Base-by-base conservation (phyloP, 1,140 invertebrate species). In the Pteromalus puparum region DNA sequence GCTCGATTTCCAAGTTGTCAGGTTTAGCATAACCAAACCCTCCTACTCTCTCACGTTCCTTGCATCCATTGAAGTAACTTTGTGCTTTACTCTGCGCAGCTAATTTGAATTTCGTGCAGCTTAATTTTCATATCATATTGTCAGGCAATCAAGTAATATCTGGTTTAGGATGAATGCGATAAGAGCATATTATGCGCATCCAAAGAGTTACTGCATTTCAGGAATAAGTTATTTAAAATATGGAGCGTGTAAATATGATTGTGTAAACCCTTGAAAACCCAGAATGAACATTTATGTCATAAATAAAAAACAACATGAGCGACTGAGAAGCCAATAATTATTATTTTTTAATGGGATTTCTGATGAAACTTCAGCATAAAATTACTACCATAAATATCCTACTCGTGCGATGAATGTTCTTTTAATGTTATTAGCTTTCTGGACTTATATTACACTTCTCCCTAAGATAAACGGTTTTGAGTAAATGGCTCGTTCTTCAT, bases 401-500 rank as follows among this genome's bases (percentile, higher is more conserved):
- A 61, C 9, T 18, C 7, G 46, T 6, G 34, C 38, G 34, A 68
- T 70, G 21, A 68, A 82, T 82, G 81, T 76, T 83, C 38, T 77
- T 67, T 65, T 68, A 77, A 83, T 70, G 13, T 42, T 82, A 82
- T 75, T 82, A 82, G 53, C 15, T 15, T 74, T 74, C 61, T 18
- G 1, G 28, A 68, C 61, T 82, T 68, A 68, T 68, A 68, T 76
- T 76, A 34, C 26, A n/a, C 24, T 24, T 7, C 53, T n/a, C 28
- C 24, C n/a, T 13, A 65, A 65, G 82, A 84, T 84, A 79, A 84
- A 79, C 76, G 76, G n/a, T 79, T 84, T 74, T 61, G 70, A 79
- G 68, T 65, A 77, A 79, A 85, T 78, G 48, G 70, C 81, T 82
- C 48, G 76, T 85, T 79, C 65, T 65, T 85, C 73, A 76, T n/a